These are phyloP conservation scores for Ctenochaetus hawaiiensis DNA, from an alignment of 2,797 vertebrate species.

Conservation along the genomic window DNA sequence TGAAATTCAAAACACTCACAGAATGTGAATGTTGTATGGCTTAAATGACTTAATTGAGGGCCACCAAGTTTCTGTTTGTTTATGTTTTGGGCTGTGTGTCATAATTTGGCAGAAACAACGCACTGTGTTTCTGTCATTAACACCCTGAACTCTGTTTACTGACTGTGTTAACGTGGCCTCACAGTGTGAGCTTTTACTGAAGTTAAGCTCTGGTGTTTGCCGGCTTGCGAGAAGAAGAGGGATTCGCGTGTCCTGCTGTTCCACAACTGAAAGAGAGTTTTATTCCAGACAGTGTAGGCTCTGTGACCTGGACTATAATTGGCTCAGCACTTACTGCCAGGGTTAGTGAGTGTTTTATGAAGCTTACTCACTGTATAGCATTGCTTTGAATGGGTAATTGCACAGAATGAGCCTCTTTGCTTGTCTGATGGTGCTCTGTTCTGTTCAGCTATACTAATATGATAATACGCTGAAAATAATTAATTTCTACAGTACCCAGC, in stretches of 20 bases:
- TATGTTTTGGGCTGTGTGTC: not conserved
- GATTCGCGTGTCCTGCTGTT: conserved; percentile 46
- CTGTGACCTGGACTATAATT: conserved; percentile 45
- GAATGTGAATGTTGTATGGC: not conserved
- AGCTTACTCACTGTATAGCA: conserved; percentile 12
- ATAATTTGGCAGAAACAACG: not conserved
- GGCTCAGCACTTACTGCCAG: conserved; percentile 43
- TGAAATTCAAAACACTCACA: not conserved
- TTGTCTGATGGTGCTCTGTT: conserved; percentile 15
- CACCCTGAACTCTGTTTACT: not conserved
- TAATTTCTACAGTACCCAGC: conserved; percentile 6
- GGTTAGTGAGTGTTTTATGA: conserved; percentile 44
- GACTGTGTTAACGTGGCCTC: not conserved
- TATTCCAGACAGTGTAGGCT: conserved; percentile 28
- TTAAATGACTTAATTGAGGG: too few species aligned
- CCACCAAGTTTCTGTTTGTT: not conserved
- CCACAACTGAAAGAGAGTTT: conserved; percentile 42
- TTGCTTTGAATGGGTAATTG: conserved; percentile 47
- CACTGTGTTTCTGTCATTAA: not conserved
- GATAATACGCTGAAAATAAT: conserved; percentile 39
- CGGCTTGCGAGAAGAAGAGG: conserved; percentile 18
- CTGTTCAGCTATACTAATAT: conserved; percentile 26
- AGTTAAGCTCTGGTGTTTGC: conserved; percentile 16
- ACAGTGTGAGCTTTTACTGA: conserved; percentile 12
- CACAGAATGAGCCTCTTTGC: conserved; percentile 29